phyloP scores from a whole-genome alignment of 2,888 invertebrate genomes.

The Mesorhabditis spiculigera region DNA sequence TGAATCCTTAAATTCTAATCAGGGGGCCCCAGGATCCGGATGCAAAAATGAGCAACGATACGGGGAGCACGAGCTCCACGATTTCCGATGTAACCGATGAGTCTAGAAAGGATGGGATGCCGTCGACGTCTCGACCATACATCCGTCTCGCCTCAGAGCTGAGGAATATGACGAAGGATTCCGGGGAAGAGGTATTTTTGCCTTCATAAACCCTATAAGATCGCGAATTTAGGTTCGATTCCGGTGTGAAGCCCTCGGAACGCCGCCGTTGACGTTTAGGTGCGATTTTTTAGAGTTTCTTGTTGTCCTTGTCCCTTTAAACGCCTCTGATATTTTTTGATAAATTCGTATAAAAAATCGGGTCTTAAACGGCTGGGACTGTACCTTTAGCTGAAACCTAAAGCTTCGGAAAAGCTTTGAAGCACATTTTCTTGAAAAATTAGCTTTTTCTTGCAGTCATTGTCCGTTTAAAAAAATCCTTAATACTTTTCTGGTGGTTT shows the following conservation, averaged over 20 bases:
- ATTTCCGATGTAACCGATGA: not conserved
- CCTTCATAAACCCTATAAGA: not conserved
- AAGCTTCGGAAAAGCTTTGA: too few relatives aligned
- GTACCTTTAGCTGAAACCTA: too few relatives aligned
- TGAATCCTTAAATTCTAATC: not conserved
- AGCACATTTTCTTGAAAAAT: too few relatives aligned
- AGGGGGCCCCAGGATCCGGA: not conserved
- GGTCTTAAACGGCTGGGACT: too few relatives aligned
- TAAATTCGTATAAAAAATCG: not conserved
- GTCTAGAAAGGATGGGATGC: conserved; percentile 52
- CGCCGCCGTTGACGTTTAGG: conserved; percentile 54
- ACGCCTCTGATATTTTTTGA: too few relatives aligned
- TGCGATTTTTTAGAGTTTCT: conserved; percentile 28
- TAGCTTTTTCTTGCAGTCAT: too few relatives aligned
- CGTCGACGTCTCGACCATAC: conserved; percentile 52
- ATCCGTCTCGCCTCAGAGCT: conserved; percentile 50
- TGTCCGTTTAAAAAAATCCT: too few relatives aligned
- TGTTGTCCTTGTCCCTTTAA: not conserved
- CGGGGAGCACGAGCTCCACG: not conserved
- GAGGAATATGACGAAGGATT: conserved; percentile 45
- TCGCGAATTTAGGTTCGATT: conserved; percentile 36
- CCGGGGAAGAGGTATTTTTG: conserved; percentile 37
- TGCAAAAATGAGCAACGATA: not conserved
- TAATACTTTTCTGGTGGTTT: too few relatives aligned
- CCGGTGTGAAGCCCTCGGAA: conserved; percentile 55